Evolutionary conservation across 2,888 invertebrate genomes (phyloP).

Genomic region (Aleiodes testaceus): DNA sequence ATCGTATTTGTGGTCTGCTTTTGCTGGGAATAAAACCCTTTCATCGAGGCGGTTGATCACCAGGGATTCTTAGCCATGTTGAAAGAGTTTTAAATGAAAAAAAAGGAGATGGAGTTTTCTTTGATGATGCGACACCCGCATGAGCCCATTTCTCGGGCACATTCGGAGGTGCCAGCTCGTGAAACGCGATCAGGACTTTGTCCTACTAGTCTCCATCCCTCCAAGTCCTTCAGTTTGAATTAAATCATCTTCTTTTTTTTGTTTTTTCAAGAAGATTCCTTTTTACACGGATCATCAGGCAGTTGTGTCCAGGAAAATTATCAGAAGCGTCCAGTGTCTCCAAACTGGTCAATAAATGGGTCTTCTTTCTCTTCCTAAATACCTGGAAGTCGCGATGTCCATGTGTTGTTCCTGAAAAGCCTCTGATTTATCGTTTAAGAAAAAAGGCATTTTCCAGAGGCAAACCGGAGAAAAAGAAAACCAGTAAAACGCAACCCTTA

Average conservation of each 20-base stretch:
- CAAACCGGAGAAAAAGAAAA: constrained; percentile 35
- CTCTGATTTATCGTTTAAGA: constrained; percentile 59
- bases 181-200: constrained; percentile 67
- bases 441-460: not conserved
- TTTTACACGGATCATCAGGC: constrained; percentile 22
- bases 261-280: no score
- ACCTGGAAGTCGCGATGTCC: constrained; percentile 22
- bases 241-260: no score
- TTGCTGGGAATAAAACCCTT: constrained; percentile 10
- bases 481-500: constrained; percentile 60
- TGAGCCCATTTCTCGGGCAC: constrained; percentile 42
- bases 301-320: constrained; percentile 9
- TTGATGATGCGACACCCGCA: constrained; percentile 61
- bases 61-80: constrained; percentile 34
- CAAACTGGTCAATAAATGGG: constrained; percentile 4
- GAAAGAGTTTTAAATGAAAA: constrained; percentile 28
- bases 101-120: constrained; percentile 54
- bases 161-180: constrained; percentile 72
- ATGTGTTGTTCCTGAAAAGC: constrained; percentile 9
- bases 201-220: constrained; percentile 7
- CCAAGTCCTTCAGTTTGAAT: no score
- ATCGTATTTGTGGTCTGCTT: constrained; percentile 53
- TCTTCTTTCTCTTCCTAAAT: not conserved
- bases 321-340: not conserved
- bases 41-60: constrained; percentile 32